Percentiles rank a stretch among this genome's conserved stretches.
Conservation (phyloP, 2,888 invertebrate genomes). For the Drosophila suboccidentalis region DNA sequence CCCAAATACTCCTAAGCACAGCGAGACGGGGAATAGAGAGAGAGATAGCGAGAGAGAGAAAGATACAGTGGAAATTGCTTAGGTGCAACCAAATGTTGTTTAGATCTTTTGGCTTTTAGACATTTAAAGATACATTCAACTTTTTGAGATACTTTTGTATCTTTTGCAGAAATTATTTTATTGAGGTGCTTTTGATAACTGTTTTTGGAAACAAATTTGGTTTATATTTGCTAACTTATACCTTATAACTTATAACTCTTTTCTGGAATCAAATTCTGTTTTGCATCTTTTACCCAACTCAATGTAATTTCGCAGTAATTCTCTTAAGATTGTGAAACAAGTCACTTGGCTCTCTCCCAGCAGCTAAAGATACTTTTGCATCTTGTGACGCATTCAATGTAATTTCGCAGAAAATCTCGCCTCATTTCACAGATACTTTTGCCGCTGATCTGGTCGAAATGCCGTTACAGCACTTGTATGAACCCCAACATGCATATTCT, state of each 20-base stretch:
- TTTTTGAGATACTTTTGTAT: too few relatives aligned
- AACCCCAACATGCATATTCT: constrained; percentile 21
- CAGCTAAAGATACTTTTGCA: constrained; percentile 4
- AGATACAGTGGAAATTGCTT: constrained; percentile 5
- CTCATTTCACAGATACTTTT: constrained; percentile 19
- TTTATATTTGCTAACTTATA: too few relatives aligned
- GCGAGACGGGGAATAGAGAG: background rate
- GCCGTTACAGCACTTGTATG: constrained; percentile 34
- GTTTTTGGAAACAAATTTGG: background rate
- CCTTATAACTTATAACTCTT: too few relatives aligned
- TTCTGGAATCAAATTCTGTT: too few relatives aligned
- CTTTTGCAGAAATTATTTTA: background rate
- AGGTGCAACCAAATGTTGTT: constrained; percentile 2
- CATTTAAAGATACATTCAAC: background rate
- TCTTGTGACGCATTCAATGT: constrained; percentile 1
- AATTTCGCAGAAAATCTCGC: constrained; percentile 28
- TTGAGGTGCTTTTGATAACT: background rate
- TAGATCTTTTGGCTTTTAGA: background rate
- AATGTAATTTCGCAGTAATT: constrained; percentile 1
- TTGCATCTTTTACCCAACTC: background rate
- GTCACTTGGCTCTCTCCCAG: background rate
- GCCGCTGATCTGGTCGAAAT: constrained; percentile 15
- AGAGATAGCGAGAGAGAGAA: constrained; percentile 18
- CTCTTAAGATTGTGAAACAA: background rate
- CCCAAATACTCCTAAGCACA: background rate